Evolutionary conservation across 64 coral and sea anemone genomes (phyloP).

Genomic region (Hydrozoanthus tunicans): DNA sequence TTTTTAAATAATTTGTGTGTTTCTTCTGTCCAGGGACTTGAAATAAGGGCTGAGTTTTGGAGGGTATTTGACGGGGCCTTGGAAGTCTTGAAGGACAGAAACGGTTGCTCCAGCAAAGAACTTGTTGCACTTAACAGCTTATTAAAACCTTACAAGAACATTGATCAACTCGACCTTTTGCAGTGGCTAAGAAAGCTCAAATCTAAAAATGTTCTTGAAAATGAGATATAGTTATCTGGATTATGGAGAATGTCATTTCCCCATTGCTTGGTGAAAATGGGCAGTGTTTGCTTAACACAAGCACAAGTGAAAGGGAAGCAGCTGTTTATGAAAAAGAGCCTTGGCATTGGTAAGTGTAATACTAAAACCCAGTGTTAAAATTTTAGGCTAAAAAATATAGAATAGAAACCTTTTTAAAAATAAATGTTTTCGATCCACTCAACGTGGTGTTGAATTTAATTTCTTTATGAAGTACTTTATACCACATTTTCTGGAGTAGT

Average conservation of each 20-base stretch:
- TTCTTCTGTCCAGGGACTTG: not conserved
- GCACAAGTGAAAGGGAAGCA: slow-evolving; percentile 16
- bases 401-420: too few species aligned
- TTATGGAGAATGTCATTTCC: slow-evolving; percentile 52
- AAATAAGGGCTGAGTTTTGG: slow-evolving; percentile 1
- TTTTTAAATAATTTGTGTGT: not conserved
- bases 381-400: too few species aligned
- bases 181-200: slow-evolving; percentile 11
- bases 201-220: slow-evolving; percentile 16
- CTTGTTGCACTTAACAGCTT: slow-evolving; percentile 8
- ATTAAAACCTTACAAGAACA: not conserved
- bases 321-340: slow-evolving; percentile 8
- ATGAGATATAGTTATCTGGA: slow-evolving; percentile 28
- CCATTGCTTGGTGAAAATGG: slow-evolving; percentile 41
- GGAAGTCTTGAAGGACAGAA: slow-evolving; percentile 40
- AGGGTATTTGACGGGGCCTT: not conserved
- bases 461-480: not conserved
- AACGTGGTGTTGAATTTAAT: not conserved
- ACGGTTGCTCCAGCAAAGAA: slow-evolving; percentile 1
- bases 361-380: not conserved
- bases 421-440: too few species aligned
- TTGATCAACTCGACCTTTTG: not conserved
- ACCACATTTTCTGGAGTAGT: not conserved
- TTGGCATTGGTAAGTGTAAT: slow-evolving; percentile 8
- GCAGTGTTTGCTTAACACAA: slow-evolving; percentile 7